A percentile compares a stretch with the other conserved stretches of the same genome.
These are phyloP conservation scores for Drosophila sulfurigaster DNA, from an alignment of 1,140 invertebrate genomes.

Conservation along the genomic window DNA sequence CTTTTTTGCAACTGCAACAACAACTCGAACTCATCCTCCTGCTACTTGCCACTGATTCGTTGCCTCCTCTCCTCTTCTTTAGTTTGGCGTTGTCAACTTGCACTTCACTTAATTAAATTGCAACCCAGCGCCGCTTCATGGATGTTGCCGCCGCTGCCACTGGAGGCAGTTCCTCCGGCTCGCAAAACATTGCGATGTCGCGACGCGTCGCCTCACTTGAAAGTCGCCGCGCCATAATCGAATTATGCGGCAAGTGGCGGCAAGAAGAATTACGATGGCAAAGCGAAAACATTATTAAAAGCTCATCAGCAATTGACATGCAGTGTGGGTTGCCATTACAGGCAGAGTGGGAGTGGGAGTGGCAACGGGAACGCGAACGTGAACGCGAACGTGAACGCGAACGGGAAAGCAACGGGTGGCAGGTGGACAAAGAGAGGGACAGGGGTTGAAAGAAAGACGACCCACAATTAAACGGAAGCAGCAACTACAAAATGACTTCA, in stretches of 20 bases:
- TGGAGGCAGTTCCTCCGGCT: slow-evolving; percentile 20
- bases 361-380: neutral
- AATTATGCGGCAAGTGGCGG: slow-evolving; percentile 76
- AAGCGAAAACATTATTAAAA: slow-evolving; percentile 79
- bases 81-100: slow-evolving; percentile 48
- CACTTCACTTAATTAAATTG: slow-evolving; percentile 82
- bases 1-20: slow-evolving; percentile 56
- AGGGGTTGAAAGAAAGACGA: slow-evolving; percentile 35
- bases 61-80: neutral
- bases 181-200: slow-evolving; percentile 1
- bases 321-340: slow-evolving; percentile 41
- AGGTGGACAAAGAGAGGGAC: slow-evolving; percentile 3
- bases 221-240: slow-evolving; percentile 78
- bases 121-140: slow-evolving; percentile 70
- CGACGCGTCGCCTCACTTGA: slow-evolving; percentile 52
- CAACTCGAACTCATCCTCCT: slow-evolving; percentile 30
- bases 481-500: slow-evolving; percentile 76
- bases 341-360: neutral
- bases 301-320: slow-evolving; percentile 81
- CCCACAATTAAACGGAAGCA: slow-evolving; percentile 78
- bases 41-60: slow-evolving; percentile 17
- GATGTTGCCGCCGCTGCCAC: slow-evolving; percentile 52
- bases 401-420: neutral
- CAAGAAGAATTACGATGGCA: slow-evolving; percentile 76
- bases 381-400: too few relatives aligned